Evolutionary conservation across 2,888 invertebrate species (phyloP), one percentile per base, ranked within the genome.

Genomic region (Ochlodes sylvanus): DNA sequence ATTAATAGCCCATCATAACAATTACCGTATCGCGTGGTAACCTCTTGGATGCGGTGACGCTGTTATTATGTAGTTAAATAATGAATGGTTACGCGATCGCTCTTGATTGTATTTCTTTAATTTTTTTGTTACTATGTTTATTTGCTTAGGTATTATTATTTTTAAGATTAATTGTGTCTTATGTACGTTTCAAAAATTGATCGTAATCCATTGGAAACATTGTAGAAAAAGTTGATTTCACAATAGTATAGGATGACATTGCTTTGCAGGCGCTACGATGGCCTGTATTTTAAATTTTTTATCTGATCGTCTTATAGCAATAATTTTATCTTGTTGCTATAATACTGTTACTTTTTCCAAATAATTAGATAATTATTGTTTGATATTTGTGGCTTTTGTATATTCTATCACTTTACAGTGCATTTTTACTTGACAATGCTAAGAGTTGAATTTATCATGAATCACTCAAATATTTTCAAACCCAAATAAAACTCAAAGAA

Each of bases 11-110:
- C 54, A 14, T 54, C 27, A 32, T 4, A 21, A 7, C 21, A 52
- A 52, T 52, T 54, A 32, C 32, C 3, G 27, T 32, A 54, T 54
- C 27, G 54, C 54, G 54, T 54, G 54, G 50, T 4, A 12, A 50
- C 50, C 3, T 50, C 50, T 50, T 17, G 50, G 12, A 10, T 50
- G 50, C 17, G 12, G 19, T 19, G 50, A 19, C 17, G 9, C 4
- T 50, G 50, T 21, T 19, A 19, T 50, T 50, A 50, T 50, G 12
- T 50, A 12, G 54, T 32, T 54, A 3, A 54, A n/a, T 54, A 32
- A 15, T 32, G 54, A 32, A 7, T n/a, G 32, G 32, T n/a, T 54
- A 54, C 27, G 17, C n/a, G 54, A 32, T 19, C 12, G 50, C 19
- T 50, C 7, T 10, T 47, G 15, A 15, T 17, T 50, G 2, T 50